phyloP scores from a whole-genome alignment of 1,140 invertebrate genomes.

The Cotesia vestalis region DNA sequence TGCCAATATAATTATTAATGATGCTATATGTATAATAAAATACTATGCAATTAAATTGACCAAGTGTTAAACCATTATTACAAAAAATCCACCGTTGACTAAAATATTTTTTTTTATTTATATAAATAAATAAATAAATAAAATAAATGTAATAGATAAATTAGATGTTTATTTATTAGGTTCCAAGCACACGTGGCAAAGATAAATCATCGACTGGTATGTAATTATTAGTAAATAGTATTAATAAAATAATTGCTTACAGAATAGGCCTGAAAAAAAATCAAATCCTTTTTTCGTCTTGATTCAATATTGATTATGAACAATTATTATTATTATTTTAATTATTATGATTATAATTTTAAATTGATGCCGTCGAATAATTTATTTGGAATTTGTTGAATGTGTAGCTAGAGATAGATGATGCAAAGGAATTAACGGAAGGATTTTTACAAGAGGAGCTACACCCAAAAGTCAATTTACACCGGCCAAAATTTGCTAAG shows the following conservation, averaged over 20 bases:
- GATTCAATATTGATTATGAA: neutral
- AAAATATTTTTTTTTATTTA: neutral
- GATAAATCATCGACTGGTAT: conserved; percentile 48
- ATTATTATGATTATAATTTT: conserved; percentile 10
- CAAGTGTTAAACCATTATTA: conserved; percentile 33
- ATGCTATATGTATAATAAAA: conserved; percentile 50
- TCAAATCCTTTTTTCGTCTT: no score
- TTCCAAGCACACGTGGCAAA: conserved; percentile 24
- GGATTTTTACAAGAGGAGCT: conserved; percentile 91
- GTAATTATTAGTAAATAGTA: conserved; percentile 46
- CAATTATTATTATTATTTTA: conserved; percentile 21
- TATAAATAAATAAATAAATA: neutral
- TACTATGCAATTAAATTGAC: conserved; percentile 50
- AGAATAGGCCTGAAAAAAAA: conserved; percentile 56
- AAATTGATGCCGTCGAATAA: conserved; percentile 35
- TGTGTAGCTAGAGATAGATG: conserved; percentile 90
- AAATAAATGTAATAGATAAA: neutral
- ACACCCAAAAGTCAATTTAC: conserved; percentile 91
- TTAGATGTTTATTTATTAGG: neutral
- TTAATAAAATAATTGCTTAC: conserved; percentile 46
- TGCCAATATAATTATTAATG: conserved; percentile 55
- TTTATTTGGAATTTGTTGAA: conserved; percentile 45
- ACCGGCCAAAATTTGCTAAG: conserved; percentile 91
- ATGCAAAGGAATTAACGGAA: conserved; percentile 87
- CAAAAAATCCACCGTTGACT: neutral